Evolutionary conservation across 2,113 vertebrate species (phyloP).

Genomic region (Montifringilla adamsi): DNA sequence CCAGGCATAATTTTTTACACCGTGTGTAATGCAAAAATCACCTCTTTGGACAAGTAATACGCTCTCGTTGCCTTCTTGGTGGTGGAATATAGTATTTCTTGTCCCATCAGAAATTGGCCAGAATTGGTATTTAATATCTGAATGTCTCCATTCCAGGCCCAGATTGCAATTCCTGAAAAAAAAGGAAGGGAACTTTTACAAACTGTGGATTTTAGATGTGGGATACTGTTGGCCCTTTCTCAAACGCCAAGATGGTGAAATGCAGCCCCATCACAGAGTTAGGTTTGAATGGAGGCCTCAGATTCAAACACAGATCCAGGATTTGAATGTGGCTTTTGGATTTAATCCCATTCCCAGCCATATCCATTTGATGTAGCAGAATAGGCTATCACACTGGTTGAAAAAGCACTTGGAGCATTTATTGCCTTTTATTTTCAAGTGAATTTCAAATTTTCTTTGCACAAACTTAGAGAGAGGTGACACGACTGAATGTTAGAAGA

Average conservation of each 20-base stretch:
- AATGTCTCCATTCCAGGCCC: background rate
- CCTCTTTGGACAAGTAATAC: background rate
- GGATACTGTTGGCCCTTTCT: background rate
- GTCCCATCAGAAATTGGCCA: background rate
- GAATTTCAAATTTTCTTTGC: slow-evolving; percentile 13
- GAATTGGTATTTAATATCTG: background rate
- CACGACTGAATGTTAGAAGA: slow-evolving; percentile 14
- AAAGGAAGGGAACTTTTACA: background rate
- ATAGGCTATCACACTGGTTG: background rate
- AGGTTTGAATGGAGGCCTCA: background rate
- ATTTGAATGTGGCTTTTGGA: slow-evolving; percentile 18
- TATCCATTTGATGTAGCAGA: slow-evolving; percentile 3
- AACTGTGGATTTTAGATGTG: background rate
- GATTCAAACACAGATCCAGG: background rate
- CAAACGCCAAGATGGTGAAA: background rate
- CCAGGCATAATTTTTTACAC: slow-evolving; percentile 19
- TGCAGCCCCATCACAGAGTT: background rate
- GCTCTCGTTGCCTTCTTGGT: background rate
- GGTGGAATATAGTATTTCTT: background rate
- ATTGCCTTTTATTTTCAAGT: background rate
- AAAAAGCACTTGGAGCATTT: background rate
- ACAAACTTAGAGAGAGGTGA: slow-evolving; percentile 23
- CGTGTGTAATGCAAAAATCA: background rate
- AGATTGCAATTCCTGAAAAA: background rate
- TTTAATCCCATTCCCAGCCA: background rate